Conservation (phyloP, 2,888 invertebrate genomes). For the Eurois occulta region DNA sequence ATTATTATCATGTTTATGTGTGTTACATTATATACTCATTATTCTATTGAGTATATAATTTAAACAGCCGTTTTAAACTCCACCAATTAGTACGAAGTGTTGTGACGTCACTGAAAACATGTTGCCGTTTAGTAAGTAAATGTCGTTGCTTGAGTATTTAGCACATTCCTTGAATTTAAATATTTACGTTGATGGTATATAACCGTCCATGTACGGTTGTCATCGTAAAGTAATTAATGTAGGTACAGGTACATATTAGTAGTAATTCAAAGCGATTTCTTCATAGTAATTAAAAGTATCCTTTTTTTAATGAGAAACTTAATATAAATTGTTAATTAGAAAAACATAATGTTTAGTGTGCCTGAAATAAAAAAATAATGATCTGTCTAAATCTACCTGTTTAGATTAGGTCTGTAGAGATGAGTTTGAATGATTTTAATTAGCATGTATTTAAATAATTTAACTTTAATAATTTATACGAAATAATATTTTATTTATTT, state of each 20-base stretch:
- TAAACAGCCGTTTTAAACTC: constrained; percentile 21
- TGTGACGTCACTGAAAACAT: constrained; percentile 29
- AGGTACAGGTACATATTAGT: background rate
- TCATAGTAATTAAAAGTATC: background rate
- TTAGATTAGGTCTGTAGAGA: background rate
- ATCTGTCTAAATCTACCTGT: background rate
- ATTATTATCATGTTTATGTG: background rate
- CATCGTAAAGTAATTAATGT: background rate
- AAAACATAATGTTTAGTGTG: background rate
- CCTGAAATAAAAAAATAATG: background rate
- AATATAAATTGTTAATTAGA: background rate
- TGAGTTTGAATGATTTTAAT: background rate
- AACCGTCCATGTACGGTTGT: constrained; percentile 1
- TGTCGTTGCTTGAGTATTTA: background rate
- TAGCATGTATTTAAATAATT: too few relatives aligned
- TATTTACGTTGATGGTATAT: background rate
- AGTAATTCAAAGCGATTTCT: background rate
- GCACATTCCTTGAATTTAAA: constrained; percentile 23
- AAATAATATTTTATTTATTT: too few relatives aligned
- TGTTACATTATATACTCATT: background rate
- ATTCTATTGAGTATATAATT: constrained; percentile 11
- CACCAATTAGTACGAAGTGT: constrained; percentile 3
- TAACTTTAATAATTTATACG: too few relatives aligned
- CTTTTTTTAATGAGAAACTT: background rate
- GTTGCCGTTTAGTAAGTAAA: background rate